Evolutionary conservation across 2,113 vertebrate genomes (phyloP), one percentile per base, ranked within the genome.

Genomic region (Emydocephalus ijimae): DNA sequence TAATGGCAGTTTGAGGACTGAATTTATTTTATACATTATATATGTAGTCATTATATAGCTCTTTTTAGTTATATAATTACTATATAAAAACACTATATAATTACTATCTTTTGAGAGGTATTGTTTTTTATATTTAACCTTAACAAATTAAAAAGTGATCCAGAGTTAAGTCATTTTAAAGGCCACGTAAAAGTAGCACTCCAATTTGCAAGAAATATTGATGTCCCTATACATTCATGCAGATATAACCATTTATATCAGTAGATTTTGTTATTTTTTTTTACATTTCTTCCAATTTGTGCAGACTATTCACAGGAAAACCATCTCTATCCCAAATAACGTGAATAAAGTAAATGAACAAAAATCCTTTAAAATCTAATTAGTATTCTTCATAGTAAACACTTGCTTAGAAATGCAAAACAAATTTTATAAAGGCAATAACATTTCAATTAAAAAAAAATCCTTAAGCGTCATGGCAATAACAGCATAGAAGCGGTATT

Each of bases 371-470:
- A 11, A 81, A 21, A 87, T 21, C 15, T 90, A 57, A 90, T 90
- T 87, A 81, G 34, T 43, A 61, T 86, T 87, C 81, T 89, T 14
- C 64, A 64, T 54, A 90, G 89, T 56, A 93, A 52, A 87, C 15
- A 69, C 54, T 86, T 90, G 81, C 59, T 85, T 89, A 91, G 29
- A 88, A 90, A 92, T 90, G 24, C 9, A 88, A 48, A 93, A 93
- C 3, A 89, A 94, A 93, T 0, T 15, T 48, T 88, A 87, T 45
- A 74, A 91, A 94, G 57, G 93, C 18, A 89, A 92, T 54, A 91
- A 90, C 85, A 95, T 55, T 89, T 57, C 50, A 39, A 94, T 92
- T 39, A 0, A 87, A 0, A 87, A 61, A 61, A 91, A 88, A 90
- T 74, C 85, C 64, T 1, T 91, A 93, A 94, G 92, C 20, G 86